Base-by-base conservation (phyloP, 2,888 invertebrate genomes). In the Shargacucullia verbasci region DNA sequence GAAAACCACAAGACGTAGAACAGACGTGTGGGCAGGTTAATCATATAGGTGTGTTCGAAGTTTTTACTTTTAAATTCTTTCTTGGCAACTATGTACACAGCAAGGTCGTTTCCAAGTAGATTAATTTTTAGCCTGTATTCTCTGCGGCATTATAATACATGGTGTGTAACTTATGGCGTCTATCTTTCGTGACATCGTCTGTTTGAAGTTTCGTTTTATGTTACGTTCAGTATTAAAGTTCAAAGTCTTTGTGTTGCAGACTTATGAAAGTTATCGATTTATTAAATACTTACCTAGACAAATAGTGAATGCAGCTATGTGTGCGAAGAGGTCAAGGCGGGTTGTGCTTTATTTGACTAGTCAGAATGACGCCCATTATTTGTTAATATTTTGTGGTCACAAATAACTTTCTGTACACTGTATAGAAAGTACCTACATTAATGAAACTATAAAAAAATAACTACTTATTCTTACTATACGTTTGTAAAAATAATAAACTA, bases 321-420 rank as follows among this genome's bases (percentile, higher is more conserved):
- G 73, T 73, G 73, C 69, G 70, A 54, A 80, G 81, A 83, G 83
- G 81, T 84, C 84, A 84, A 83, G 84, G 84, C 71, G 59, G 65
- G 67, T 75, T 73, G 59, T 69, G 63, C 52, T 67, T 65, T 72
- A 76, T 72, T 70, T 65, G 49, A 67, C 67, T 68, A 72, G 48
- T 53, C 38, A 58, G 50, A 58, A 44, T 57, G 45, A 46, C 70
- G 59, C 40, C 43, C 31, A 54, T 55, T 60, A 59, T 47, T 60
- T 52, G 57, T 40, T 63, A 55, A 61, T 63, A 52, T 57, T 62
- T 50, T 48, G 20, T 33, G 34, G 44, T 56, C 45, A 50, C 31
- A 34, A 37, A 34, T 29, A 34, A 48, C 29, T 20, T 20, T 49
- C 11, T 39, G 14, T 35, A 34, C 38, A 39, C 35, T 53, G n/a